A percentile compares a stretch with the other conserved stretches of the same genome.
Evolutionary conservation across 2,797 vertebrate species (phyloP).

Genomic region (Buceros bicornis): DNA sequence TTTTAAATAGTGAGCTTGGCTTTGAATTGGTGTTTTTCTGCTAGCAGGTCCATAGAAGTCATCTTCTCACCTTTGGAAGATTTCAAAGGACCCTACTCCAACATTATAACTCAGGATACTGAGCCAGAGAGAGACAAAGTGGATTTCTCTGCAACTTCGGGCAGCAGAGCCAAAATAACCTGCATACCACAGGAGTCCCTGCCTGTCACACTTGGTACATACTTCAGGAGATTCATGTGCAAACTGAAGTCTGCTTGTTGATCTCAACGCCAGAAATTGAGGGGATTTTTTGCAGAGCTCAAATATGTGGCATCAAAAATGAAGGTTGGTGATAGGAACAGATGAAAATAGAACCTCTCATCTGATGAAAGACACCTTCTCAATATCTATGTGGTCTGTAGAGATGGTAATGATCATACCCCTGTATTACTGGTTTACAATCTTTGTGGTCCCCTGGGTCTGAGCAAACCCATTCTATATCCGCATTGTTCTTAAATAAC

Average conservation of each 20-base stretch:
- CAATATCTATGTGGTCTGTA: rapidly evolving
- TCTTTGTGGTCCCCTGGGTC: neutral
- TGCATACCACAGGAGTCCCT: neutral
- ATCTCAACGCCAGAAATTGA: neutral
- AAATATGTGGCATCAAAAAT: neutral
- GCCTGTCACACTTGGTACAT: neutral
- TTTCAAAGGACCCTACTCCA: neutral
- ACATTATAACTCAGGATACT: neutral
- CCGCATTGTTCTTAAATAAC: neutral
- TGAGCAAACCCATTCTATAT: neutral
- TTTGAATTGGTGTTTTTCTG: neutral
- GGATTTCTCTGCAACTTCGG: neutral
- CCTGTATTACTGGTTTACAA: neutral
- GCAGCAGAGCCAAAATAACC: neutral
- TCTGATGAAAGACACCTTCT: neutral
- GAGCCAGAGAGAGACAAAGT: neutral
- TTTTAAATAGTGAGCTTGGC: neutral
- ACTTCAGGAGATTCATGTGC: neutral
- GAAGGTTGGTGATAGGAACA: neutral
- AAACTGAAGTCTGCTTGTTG: neutral
- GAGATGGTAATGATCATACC: neutral
- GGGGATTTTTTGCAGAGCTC: neutral
- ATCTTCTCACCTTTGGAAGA: neutral
- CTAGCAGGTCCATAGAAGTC: neutral
- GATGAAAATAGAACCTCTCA: neutral